Base-by-base conservation (phyloP, 2,888 invertebrate species). In the Onchidella celtica region DNA sequence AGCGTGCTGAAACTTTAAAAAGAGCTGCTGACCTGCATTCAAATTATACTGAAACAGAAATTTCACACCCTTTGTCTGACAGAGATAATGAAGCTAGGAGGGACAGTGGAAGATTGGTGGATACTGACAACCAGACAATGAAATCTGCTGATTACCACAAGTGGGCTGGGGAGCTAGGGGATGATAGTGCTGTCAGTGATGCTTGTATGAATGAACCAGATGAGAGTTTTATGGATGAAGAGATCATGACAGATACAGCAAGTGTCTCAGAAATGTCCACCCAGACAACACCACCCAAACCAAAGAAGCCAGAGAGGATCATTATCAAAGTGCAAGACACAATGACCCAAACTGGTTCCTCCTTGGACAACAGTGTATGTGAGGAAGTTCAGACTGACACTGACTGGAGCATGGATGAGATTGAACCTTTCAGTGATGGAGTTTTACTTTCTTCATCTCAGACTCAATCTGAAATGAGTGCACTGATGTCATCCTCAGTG, bases 281-380 rank as follows among this genome's bases (percentile, higher is more conserved):
- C n/a, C 79, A 79, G 47, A 79, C 72, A 40, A 17, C 70, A 29
- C 69, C 32, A 68, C 61, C 47, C 11, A 40, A 32, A 55, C 0
- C n/a, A 11, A 17, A 36, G 47, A 57, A n/a, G 11, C n/a, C 36
- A 4, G 63, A 34, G 24, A 34, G 38, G 27, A 27, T 78, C 55
- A 24, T 57, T 55, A 78, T 78, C 34, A 79, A 79, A 55, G 69
- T 82, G 11, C 77, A 73, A 24, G 84, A 87, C 68, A 63, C 80
- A 32, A 36, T 75, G 38, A 87, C 86, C 36, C 90, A 90, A 72
- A 89, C 90, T 34, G 84, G 86, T n/a, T 47, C 40, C 3, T 89
- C 89, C 3, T 55, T 89, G 24, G 72, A 84, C 34, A 81, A 88
- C 81, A 36, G 87, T 32, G 66, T 82, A 11, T 84, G 84, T 27